These are phyloP conservation scores for Dicrostonyx torquatus DNA, from an alignment of 2,797 vertebrate genomes.

Conservation along the genomic window DNA sequence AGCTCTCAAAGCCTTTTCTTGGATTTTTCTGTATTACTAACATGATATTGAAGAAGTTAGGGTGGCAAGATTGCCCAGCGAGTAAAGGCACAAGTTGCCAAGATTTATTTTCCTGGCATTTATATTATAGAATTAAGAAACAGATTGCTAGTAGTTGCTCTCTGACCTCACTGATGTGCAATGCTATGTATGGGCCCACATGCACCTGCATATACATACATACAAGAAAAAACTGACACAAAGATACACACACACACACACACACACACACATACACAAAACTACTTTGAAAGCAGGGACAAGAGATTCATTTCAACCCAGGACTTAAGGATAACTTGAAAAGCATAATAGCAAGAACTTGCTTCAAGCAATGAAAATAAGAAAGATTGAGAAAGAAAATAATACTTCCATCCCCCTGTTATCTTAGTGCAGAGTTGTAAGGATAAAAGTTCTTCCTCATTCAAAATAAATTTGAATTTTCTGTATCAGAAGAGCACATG, in stretches of 20 bases:
- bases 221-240: neutral
- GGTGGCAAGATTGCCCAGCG: neutral
- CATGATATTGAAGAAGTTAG: neutral
- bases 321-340: neutral
- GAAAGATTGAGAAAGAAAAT: neutral
- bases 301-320: neutral
- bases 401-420: neutral
- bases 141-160: neutral
- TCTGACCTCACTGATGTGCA: neutral
- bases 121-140: neutral
- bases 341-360: neutral
- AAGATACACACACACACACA: neutral
- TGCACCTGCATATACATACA: neutral
- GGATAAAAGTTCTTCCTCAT: neutral
- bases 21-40: neutral
- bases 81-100: neutral
- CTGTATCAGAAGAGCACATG: neutral
- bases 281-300: neutral
- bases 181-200: neutral
- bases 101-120: neutral
- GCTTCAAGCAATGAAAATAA: neutral
- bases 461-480: neutral
- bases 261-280: neutral
- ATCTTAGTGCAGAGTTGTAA: neutral
- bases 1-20: neutral